Evolutionary conservation across 2,888 invertebrate species (phyloP).

Genomic region (Clistopyga incitator): DNA sequence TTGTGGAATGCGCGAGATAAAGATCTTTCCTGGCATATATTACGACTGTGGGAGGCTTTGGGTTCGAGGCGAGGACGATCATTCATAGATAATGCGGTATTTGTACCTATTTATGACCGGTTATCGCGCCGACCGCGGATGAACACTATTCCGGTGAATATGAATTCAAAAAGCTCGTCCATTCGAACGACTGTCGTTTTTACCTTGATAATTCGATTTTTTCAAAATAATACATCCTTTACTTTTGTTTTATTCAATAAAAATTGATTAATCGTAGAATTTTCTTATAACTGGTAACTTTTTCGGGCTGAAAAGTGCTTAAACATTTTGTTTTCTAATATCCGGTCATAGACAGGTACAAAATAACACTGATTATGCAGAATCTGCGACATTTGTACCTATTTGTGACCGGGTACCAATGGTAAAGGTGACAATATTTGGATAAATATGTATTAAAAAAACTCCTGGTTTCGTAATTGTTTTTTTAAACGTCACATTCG

Average conservation of each 20-base stretch:
- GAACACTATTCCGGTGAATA: no score
- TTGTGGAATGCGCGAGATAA: not conserved
- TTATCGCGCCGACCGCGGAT: no score
- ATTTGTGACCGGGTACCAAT: not conserved
- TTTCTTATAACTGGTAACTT: no score
- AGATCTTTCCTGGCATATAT: not conserved
- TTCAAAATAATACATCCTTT: not conserved
- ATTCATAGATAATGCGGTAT: not conserved
- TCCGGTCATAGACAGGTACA: no score
- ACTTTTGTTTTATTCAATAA: not conserved
- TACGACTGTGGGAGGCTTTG: not conserved
- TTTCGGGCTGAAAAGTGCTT: no score
- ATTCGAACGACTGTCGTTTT: not conserved
- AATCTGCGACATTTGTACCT: conserved; percentile 6
- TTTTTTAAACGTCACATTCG: no score
- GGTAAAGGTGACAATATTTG: no score
- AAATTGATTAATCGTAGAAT: no score
- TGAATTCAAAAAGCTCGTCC: not conserved
- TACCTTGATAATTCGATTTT: not conserved
- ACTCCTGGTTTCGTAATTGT: no score
- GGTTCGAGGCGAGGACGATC: not conserved
- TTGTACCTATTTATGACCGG: conserved; percentile 12
- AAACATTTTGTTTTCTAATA: no score
- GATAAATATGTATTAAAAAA: no score
- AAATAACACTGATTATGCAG: no score